These are phyloP conservation scores for Crepidodera aurea DNA, from an alignment of 2,888 invertebrate genomes.

Conservation along the genomic window DNA sequence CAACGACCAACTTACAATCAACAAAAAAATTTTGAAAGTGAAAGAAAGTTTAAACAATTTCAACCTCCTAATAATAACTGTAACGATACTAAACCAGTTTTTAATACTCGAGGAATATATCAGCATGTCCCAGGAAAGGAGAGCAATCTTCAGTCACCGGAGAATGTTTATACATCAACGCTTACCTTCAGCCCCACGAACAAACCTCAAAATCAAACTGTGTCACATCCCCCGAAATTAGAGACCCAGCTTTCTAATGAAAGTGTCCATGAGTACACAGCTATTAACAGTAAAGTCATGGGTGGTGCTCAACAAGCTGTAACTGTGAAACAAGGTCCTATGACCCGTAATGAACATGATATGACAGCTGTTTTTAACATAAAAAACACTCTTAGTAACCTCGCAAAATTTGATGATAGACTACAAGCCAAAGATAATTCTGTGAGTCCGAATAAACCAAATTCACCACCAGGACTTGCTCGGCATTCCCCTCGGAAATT, in stretches of 20 bases:
- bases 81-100: not conserved
- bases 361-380: constrained; percentile 65
- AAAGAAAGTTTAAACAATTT: not conserved
- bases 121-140: constrained; percentile 42
- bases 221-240: constrained; percentile 45
- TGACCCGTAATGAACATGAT: constrained; percentile 67
- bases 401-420: constrained; percentile 34
- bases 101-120: constrained; percentile 29
- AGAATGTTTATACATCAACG: constrained; percentile 46
- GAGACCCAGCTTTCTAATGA: constrained; percentile 55
- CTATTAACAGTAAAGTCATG: constrained; percentile 77
- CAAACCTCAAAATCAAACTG: constrained; percentile 32
- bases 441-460: not conserved
- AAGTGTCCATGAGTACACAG: constrained; percentile 64
- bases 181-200: constrained; percentile 41
- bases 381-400: constrained; percentile 67
- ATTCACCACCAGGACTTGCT: not conserved
- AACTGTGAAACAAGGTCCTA: constrained; percentile 66
- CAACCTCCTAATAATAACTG: not conserved
- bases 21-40: not conserved
- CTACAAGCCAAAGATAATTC: constrained; percentile 26
- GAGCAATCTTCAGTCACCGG: constrained; percentile 15
- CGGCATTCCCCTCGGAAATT: not conserved
- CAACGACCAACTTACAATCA: not conserved
- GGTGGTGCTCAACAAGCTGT: constrained; percentile 78